A percentile compares a stretch with the other conserved stretches of the same genome.
Evolutionary conservation across 1,140 invertebrate species (phyloP).

Genomic region (Hestina assimilis): DNA sequence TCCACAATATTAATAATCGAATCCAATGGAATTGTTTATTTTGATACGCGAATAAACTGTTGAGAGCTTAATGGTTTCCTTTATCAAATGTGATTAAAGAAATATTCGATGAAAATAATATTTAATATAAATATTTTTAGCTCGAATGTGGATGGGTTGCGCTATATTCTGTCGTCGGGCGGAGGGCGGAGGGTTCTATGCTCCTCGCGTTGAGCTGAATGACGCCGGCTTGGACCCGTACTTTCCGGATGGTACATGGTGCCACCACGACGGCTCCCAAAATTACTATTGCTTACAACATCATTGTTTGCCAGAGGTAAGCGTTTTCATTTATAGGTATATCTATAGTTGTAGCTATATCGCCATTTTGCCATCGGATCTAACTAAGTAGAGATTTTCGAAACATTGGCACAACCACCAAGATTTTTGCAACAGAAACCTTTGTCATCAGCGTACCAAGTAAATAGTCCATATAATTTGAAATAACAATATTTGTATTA

Average conservation of each 20-base stretch:
- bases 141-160: conserved; percentile 86
- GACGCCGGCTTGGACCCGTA: conserved; percentile 85
- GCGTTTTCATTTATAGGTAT: background rate
- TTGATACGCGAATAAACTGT: too few species aligned
- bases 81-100: background rate
- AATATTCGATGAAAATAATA: background rate
- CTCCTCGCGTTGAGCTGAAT: conserved; percentile 85
- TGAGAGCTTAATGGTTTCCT: background rate
- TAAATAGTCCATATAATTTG: too few species aligned
- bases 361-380: background rate
- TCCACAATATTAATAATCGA: too few species aligned
- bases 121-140: too few species aligned
- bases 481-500: too few species aligned
- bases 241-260: conserved; percentile 90
- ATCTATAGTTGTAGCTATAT: background rate
- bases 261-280: conserved; percentile 81
- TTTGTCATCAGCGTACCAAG: too few species aligned
- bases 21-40: too few species aligned
- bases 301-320: conserved; percentile 84
- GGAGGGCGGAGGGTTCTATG: conserved; percentile 84
- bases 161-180: conserved; percentile 85
- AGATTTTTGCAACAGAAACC: too few species aligned
- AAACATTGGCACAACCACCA: too few species aligned
- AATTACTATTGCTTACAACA: conserved; percentile 87
- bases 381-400: too few species aligned